These are phyloP conservation scores for Hymenopus coronatus DNA, from an alignment of 2,888 invertebrate species.

Conservation along the genomic window DNA sequence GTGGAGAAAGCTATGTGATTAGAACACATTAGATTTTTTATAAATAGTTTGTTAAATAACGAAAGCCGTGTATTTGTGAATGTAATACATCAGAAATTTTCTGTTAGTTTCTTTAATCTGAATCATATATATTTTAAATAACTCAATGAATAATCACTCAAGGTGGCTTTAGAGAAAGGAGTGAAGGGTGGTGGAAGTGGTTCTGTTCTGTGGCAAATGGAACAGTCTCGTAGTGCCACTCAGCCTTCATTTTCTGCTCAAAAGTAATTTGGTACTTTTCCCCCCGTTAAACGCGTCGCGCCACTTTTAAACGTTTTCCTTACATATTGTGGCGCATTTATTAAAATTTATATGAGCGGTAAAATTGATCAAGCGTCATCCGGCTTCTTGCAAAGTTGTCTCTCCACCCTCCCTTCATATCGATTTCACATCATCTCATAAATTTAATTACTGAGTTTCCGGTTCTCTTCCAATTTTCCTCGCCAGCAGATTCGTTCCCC, in stretches of 20 bases:
- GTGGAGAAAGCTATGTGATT: too few relatives aligned
- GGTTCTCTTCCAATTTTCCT: constrained; percentile 20
- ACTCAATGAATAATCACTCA: too few relatives aligned
- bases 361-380: constrained; percentile 14
- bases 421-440: constrained; percentile 31
- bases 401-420: background rate
- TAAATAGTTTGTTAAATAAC: too few relatives aligned
- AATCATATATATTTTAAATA: too few relatives aligned
- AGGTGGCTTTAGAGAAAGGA: too few relatives aligned
- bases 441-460: constrained; percentile 30
- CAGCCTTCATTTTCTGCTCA: background rate
- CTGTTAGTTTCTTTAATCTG: too few relatives aligned
- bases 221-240: too few relatives aligned
- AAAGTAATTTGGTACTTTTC: background rate
- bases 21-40: too few relatives aligned
- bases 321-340: background rate
- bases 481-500: constrained; percentile 3
- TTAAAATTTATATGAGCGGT: constrained; percentile 12
- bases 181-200: too few relatives aligned
- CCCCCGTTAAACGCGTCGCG: background rate
- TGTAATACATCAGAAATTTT: too few relatives aligned
- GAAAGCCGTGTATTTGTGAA: too few relatives aligned
- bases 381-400: background rate
- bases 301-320: background rate
- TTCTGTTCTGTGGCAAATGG: too few relatives aligned